These are phyloP conservation scores for Galeopterus variegatus DNA, from an alignment of 2,113 vertebrate species.

Conservation along the genomic window DNA sequence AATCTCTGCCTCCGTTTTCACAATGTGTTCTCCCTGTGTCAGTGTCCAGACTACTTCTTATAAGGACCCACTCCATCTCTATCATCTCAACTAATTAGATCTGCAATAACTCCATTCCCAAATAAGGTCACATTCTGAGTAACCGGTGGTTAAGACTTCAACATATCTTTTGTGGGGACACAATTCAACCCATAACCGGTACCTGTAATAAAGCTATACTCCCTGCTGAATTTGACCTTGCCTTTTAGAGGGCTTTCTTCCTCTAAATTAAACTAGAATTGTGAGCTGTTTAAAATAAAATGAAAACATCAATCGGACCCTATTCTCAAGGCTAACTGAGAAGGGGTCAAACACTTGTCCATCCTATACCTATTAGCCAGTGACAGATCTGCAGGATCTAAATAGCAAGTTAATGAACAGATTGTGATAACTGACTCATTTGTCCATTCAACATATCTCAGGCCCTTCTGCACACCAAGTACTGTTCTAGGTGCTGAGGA, in stretches of 20 bases:
- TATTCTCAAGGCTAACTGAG: background rate
- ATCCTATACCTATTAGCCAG: background rate
- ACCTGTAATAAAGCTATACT: background rate
- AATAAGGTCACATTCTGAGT: background rate
- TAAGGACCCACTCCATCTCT: background rate
- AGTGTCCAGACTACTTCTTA: background rate
- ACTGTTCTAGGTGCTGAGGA: background rate
- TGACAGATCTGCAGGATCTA: background rate
- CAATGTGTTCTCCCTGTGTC: background rate
- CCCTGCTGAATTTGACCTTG: background rate
- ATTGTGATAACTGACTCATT: background rate
- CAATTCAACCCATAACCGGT: background rate
- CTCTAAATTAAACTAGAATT: constrained; percentile 35
- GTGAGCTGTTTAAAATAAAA: constrained; percentile 16
- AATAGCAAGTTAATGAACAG: background rate
- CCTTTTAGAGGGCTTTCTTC: background rate
- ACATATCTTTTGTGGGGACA: background rate
- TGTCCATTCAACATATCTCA: background rate
- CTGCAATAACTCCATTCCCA: background rate
- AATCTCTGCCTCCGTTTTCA: background rate
- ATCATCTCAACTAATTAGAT: background rate
- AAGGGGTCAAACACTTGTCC: background rate
- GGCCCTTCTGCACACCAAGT: background rate
- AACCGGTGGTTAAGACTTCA: background rate
- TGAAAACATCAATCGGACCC: background rate